These are phyloP conservation scores for Scopus umbretta DNA, from an alignment of 2,113 vertebrate species.

Conservation along the genomic window DNA sequence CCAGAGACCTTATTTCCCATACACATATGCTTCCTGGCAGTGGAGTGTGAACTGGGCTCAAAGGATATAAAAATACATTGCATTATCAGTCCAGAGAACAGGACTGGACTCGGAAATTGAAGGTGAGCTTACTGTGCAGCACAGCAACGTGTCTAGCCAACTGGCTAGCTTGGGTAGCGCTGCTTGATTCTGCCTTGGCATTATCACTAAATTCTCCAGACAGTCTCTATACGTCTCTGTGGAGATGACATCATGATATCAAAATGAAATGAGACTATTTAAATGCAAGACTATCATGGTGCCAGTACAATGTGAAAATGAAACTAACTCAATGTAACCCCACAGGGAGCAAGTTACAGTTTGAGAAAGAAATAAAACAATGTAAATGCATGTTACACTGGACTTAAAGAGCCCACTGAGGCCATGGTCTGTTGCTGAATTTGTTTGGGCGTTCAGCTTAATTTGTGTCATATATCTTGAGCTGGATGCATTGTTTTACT, in stretches of 20 bases:
- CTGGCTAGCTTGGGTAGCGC: background rate
- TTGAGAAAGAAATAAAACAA: constrained; percentile 62
- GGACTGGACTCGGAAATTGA: background rate
- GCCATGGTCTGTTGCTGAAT: constrained; percentile 30
- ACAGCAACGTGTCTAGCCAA: background rate
- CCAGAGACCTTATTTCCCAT: background rate
- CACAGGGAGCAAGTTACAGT: constrained; percentile 50
- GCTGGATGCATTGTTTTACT: constrained; percentile 31
- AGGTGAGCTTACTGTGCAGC: background rate
- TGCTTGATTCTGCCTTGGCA: background rate
- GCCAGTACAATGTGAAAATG: constrained; percentile 49
- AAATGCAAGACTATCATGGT: constrained; percentile 54
- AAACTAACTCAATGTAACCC: constrained; percentile 50
- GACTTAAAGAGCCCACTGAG: constrained; percentile 54
- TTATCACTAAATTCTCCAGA: constrained; percentile 14
- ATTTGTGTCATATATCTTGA: constrained; percentile 54
- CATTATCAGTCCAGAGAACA: background rate
- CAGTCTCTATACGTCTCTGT: background rate
- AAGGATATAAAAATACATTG: background rate
- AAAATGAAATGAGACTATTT: constrained; percentile 69
- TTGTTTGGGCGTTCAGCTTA: constrained; percentile 47
- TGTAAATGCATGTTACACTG: constrained; percentile 50
- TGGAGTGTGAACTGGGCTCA: background rate
- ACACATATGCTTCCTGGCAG: background rate
- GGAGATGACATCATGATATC: constrained; percentile 43